These are phyloP conservation scores for Mallotus villosus DNA, from an alignment of 2,797 vertebrate genomes.

Conservation along the genomic window DNA sequence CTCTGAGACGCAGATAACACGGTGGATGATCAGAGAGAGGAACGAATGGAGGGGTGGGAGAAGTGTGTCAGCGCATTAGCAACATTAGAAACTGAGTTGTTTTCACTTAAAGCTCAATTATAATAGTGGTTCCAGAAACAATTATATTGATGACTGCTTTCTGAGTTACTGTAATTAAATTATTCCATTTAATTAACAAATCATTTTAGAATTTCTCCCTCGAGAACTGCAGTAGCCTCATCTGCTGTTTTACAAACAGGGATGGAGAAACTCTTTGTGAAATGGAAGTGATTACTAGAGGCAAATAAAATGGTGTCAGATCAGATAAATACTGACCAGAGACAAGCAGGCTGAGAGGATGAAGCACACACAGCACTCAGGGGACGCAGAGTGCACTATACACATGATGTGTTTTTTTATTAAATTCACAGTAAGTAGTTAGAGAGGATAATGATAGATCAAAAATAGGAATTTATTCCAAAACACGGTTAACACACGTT, in stretches of 20 bases:
- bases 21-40: conserved; percentile 85
- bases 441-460: too few species aligned
- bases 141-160: conserved; percentile 85
- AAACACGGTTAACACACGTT: too few species aligned
- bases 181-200: conserved; percentile 86
- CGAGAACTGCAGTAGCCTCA: conserved; percentile 76
- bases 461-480: too few species aligned
- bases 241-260: conserved; percentile 81
- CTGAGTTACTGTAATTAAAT: conserved; percentile 84
- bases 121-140: conserved; percentile 76
- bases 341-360: conserved; percentile 60
- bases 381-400: too few species aligned
- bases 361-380: conserved; percentile 33
- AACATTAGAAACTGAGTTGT: conserved; percentile 81
- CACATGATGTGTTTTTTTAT: too few species aligned
- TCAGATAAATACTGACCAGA: conserved; percentile 65
- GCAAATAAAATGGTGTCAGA: conserved; percentile 73
- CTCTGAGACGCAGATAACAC: conserved; percentile 80
- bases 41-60: conserved; percentile 59
- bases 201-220: conserved; percentile 82
- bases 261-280: conserved; percentile 68
- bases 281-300: conserved; percentile 73
- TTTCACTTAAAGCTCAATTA: conserved; percentile 85
- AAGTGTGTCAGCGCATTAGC: conserved; percentile 74
- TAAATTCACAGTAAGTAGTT: too few species aligned